Evolutionary conservation across 2,888 invertebrate genomes (phyloP), one percentile per base, ranked within the genome.

Genomic region (Erynnis tages): DNA sequence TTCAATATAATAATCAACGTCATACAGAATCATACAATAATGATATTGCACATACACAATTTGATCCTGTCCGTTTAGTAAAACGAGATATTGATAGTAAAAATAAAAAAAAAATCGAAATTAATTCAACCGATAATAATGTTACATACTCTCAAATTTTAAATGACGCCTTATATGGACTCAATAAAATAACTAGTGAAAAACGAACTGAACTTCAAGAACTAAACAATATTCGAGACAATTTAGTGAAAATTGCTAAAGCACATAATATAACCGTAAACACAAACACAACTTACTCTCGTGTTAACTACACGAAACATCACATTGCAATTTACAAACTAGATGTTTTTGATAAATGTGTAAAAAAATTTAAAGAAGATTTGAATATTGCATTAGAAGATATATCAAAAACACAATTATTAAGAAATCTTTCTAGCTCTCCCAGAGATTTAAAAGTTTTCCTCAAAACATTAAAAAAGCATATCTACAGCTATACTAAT

Each of bases 381-480:
- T 70, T 84, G 19, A 69, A 71, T 17, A 73, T 76, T 62, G 76
- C 81, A 1, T 61, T 82, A 16, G 69, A 40, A 60, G 79, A 81
- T 54, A 58, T 82, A 8, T 53, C 63, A 11, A 53, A 38, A 7
- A 69, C 84, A 43, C 69, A 76, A 62, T 72, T 65, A 55, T 23
- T 65, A 4, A 59, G 65, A 16, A 56, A 63, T 34, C 50, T 44
- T 8, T 48, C 58, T 0, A 54, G 59, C 2, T 10, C 80, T 1
- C 70, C 76, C 1, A 56, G 68, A 13, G 69, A 79, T 44, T 59
- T 82, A 21, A 73, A 65, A 55, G 35, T 57, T 13, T 61, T 84
- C 2, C 62, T 77, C 37, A 56, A 54, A 27, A 66, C 76, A 8
- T 69, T 82, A 69, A 75, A 69, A 49, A 57, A 64, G 29, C 82